Evolutionary conservation across 2,888 invertebrate species (phyloP), one percentile per base, ranked within the genome.

Genomic region (Thelaira solivaga): DNA sequence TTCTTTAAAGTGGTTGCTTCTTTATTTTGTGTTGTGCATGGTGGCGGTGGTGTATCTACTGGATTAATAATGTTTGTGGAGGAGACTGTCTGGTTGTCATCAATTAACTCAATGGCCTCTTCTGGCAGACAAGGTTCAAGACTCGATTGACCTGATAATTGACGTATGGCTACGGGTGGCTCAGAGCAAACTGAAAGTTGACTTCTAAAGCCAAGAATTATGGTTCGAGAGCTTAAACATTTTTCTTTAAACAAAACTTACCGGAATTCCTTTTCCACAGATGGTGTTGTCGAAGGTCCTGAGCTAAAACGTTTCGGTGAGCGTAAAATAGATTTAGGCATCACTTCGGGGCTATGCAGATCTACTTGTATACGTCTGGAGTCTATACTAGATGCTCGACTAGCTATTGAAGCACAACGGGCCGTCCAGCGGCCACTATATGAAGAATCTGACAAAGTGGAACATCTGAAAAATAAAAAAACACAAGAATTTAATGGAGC

Each of bases 101-200:
- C 83, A 45, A 81, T 71, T 10, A 72, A 11, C 26, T 81, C 81
- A n/a, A 71, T 62, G 31, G 11, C 85, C 79, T 89, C 89, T 83
- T 89, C 89, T 8, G 86, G 85, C n/a, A 89, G 82, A 16, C 88
- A 87, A 1, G 89, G 89, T 72, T 89, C 89, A 69, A 89, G 83
- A 75, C 89, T 89, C 4, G 89, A 89, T 78, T 89, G 89, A 3
- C 89, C 89, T 2, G 89, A 89, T 29, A 89, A 80, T 73, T 88
- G 85, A 13, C 85, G 87, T 26, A 85, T 84, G 64, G 85, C 82
- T 1, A 85, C 84, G 10, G 86, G 86, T 24, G 87, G 86, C 76
- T 89, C 89, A 3, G 89, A 89, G 72, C 89, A 89, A 2, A 89
- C 87, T 0, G 89, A 89, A 26, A 89, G 81, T 81, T 89, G 89